Evolutionary conservation across 2,797 vertebrate genomes (phyloP).

Genomic region (Enteromius radiatus): DNA sequence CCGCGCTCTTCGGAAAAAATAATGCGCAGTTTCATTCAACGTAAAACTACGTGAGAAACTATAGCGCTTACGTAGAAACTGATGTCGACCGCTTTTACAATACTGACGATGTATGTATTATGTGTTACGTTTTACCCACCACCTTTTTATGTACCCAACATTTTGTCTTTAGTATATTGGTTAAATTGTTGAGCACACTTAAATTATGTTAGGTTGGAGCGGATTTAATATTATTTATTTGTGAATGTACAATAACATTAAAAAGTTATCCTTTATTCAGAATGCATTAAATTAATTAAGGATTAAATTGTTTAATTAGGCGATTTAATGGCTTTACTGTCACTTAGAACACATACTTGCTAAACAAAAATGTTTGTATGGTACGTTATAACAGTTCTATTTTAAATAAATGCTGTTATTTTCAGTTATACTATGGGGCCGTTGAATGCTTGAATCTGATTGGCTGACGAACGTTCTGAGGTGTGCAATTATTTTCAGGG

Average conservation of each 20-base stretch:
- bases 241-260: not conserved
- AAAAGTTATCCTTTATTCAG: not conserved
- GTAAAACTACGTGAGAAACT: conserved; percentile 32
- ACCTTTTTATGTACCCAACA: not conserved
- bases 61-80: conserved; percentile 17
- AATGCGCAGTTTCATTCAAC: conserved; percentile 50
- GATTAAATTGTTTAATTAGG: no score
- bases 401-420: no score
- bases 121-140: not conserved
- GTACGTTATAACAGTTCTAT: no score
- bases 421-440: no score
- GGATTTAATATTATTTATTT: not conserved
- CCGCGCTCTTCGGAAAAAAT: conserved; percentile 45
- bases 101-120: not conserved
- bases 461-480: no score
- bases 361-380: no score
- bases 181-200: not conserved
- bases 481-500: no score
- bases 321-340: no score
- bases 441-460: no score
- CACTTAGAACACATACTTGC: no score
- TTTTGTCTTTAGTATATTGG: not conserved
- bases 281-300: not conserved
- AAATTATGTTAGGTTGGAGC: not conserved
- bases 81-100: not conserved